Evolutionary conservation across 2,113 vertebrate species (phyloP).

Genomic region (Castor canadensis): DNA sequence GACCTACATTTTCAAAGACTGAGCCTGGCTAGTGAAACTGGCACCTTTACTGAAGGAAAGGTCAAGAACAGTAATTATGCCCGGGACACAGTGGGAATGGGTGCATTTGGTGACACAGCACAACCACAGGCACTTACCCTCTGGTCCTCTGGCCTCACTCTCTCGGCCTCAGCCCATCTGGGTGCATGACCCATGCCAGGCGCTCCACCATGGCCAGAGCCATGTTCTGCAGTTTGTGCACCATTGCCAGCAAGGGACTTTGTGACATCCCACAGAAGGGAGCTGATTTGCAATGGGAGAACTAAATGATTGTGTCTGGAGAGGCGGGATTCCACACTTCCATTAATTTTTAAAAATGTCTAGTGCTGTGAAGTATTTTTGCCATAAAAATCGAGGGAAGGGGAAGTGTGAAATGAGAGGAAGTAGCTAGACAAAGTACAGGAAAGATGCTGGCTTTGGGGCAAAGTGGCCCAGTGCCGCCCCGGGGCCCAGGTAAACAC

Average conservation of each 20-base stretch:
- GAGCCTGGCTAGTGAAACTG: neutral
- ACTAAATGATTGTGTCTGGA: rapidly evolving
- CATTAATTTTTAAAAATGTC: neutral
- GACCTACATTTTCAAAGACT: neutral
- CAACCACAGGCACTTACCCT: rapidly evolving
- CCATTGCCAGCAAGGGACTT: too few species aligned
- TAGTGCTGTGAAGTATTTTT: neutral
- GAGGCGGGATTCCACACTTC: neutral
- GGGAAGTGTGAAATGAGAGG: rapidly evolving
- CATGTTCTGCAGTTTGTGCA: too few species aligned
- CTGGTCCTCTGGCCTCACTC: rapidly evolving
- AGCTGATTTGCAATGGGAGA: rapidly evolving
- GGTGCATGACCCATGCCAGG: rapidly evolving
- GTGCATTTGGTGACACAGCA: rapidly evolving
- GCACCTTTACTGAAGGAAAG: neutral
- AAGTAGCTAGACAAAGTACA: rapidly evolving
- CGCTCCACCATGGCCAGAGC: too few species aligned
- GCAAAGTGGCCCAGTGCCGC: neutral
- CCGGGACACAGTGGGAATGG: rapidly evolving
- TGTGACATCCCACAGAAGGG: too few species aligned
- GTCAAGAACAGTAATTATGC: neutral
- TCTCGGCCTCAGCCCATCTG: rapidly evolving
- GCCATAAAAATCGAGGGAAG: neutral
- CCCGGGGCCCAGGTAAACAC: neutral
- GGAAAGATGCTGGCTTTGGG: neutral